Base-by-base conservation (phyloP, 2,797 vertebrate species). In the Macroramphosus scolopax region DNA sequence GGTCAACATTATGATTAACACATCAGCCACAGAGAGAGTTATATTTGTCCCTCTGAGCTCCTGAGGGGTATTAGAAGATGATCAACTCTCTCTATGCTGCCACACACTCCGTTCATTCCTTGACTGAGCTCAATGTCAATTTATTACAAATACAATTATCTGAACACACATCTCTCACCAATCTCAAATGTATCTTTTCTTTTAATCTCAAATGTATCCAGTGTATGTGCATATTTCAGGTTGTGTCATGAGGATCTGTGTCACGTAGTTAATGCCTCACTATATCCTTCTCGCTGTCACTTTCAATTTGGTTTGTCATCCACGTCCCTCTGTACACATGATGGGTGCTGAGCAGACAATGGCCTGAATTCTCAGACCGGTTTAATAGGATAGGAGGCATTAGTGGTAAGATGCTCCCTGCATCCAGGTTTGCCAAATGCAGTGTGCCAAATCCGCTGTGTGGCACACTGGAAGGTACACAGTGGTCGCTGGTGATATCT, bases 371-470 rank as follows among this genome's bases (percentile, higher is more conserved):
- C 83, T 66, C 40, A 72, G 68, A 38, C 45, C 30, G 16, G 37
- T 86, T 87, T 91, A 91, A 91, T 85, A 87, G 89, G 89, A 91
- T 91, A 86, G 81, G 80, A 55, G 59, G 78, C 63, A 90, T 89
- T 89, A 89, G 75, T 38, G 62, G 51, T 89, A 88, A 88, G 83
- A 82, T 44, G 61, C 63, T 69, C 71, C 51, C 77, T 37, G 58
- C 61, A 69, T 80, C 57, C 74, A 80, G 69, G 72, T 83, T 76
- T 66, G 43, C 78, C 86, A n/a, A 80, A 87, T 84, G 77, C 80
- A 88, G 60, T 85, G 82, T 88, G 83, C 84, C 80, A 87, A 85
- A 88, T 83, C 85, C 81, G 83, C 79, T 75, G 73, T 77, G 85
- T 86, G 85, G 80, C 71, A 82, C 81, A 63, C 76, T 81, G 86